These are phyloP conservation scores for Myanophis thanlyinensis DNA, from an alignment of 2,113 vertebrate species.

Conservation along the genomic window DNA sequence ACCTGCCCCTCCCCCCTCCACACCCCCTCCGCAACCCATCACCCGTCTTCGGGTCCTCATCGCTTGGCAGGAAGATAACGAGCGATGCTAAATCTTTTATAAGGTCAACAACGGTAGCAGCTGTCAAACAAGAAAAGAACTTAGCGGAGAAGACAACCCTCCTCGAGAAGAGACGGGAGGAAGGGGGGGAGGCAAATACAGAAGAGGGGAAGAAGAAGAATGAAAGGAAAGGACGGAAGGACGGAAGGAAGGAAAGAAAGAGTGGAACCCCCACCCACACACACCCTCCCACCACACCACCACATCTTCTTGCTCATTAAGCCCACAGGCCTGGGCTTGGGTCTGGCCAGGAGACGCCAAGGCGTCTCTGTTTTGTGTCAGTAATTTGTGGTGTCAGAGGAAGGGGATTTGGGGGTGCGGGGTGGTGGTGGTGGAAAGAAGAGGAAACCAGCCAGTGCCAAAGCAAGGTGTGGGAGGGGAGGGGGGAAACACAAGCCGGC, in stretches of 20 bases:
- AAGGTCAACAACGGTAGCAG: conserved; percentile 99
- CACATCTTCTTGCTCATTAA: conserved; percentile 99
- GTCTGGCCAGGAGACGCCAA: conserved; percentile 78
- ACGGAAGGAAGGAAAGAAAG: conserved; percentile 31
- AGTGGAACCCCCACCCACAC: too few relatives aligned
- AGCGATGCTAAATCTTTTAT: conserved; percentile 99
- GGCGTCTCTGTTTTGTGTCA: conserved; percentile 92
- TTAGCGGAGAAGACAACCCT: conserved; percentile 86
- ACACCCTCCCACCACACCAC: too few relatives aligned
- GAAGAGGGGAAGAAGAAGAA: neutral
- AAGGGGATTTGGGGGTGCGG: conserved; percentile 61
- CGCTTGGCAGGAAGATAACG: conserved; percentile 99
- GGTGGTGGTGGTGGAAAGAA: too few relatives aligned
- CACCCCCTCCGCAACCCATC: conserved; percentile 68
- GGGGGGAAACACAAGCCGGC: conserved; percentile 81
- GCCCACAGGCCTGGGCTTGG: conserved; percentile 92
- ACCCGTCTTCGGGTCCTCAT: conserved; percentile 69
- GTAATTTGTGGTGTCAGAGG: conserved; percentile 90
- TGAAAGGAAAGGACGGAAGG: neutral
- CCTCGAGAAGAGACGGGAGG: too few relatives aligned
- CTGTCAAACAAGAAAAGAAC: conserved; percentile 99
- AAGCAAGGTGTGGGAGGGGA: too few relatives aligned
- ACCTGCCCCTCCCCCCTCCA: too few relatives aligned
- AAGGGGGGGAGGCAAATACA: neutral
- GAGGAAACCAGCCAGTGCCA: conserved; percentile 66